Conservation (phyloP, 2,113 vertebrate species). For the Phodopus roborovskii region DNA sequence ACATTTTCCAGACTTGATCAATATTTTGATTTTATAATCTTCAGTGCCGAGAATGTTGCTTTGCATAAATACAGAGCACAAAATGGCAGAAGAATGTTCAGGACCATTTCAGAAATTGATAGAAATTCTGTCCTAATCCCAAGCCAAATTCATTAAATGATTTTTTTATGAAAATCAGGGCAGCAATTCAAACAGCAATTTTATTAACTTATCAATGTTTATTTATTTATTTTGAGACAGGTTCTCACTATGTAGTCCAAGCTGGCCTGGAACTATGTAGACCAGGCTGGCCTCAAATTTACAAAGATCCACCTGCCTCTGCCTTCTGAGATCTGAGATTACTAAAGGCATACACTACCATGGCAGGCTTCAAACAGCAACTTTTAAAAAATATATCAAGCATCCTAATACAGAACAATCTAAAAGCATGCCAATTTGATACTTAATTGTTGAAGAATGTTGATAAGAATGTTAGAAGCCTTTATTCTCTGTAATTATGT, state of each 20-base stretch:
- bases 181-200: background rate
- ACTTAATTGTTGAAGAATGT: background rate
- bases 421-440: background rate
- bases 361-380: background rate
- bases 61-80: background rate
- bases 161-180: background rate
- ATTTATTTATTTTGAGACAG: background rate
- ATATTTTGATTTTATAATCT: slow-evolving; percentile 12
- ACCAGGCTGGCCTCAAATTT: background rate
- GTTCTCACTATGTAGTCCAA: background rate
- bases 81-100: background rate
- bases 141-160: background rate
- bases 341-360: background rate
- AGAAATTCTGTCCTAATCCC: background rate
- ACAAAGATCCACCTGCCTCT: background rate
- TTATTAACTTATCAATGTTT: background rate
- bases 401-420: background rate
- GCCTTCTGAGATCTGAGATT: background rate
- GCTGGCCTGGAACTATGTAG: background rate
- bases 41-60: background rate
- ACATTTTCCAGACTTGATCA: background rate
- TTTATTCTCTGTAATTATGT: background rate
- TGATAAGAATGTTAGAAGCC: background rate
- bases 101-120: background rate
- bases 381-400: background rate